Percentiles rank a stretch among this genome's conserved stretches.
These are phyloP conservation scores for Paedocypris sp. DNA, from an alignment of 2,113 vertebrate species.

Conservation along the genomic window DNA sequence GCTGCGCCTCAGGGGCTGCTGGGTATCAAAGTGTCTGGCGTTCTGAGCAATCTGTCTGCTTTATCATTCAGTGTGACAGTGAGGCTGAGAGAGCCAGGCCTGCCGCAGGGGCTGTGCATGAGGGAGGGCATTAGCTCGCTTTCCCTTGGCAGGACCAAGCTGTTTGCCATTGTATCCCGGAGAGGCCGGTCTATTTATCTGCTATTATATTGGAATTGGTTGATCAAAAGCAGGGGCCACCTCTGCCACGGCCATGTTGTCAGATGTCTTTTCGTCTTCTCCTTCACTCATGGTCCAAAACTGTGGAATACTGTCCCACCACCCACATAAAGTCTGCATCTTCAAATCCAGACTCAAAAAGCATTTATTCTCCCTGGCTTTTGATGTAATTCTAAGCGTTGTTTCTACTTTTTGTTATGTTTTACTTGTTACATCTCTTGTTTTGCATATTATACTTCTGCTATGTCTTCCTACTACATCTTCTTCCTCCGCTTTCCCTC, in stretches of 20 bases:
- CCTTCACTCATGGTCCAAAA: neutral
- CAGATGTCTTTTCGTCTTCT: conserved; percentile 35
- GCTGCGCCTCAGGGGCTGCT: conserved; percentile 64
- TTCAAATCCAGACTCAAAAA: too few species aligned
- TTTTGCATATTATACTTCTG: too few species aligned
- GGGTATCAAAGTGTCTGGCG: conserved; percentile 70
- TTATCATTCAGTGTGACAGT: conserved; percentile 67
- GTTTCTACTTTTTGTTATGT: neutral
- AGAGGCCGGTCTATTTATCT: conserved; percentile 62
- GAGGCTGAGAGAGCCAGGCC: conserved; percentile 45
- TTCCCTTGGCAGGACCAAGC: conserved; percentile 60
- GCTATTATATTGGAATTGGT: conserved; percentile 63
- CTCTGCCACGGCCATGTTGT: conserved; percentile 47
- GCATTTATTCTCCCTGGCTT: too few species aligned
- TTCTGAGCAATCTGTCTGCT: conserved; percentile 71
- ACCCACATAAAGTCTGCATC: too few species aligned
- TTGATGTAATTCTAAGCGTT: too few species aligned
- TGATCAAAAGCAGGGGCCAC: conserved; percentile 57
- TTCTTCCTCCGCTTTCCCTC: neutral
- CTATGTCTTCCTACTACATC: neutral
- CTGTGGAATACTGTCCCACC: neutral
- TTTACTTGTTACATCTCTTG: too few species aligned
- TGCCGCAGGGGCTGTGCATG: conserved; percentile 49
- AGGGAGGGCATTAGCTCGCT: conserved; percentile 60
- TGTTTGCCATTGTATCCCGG: conserved; percentile 63